phyloP scores from a whole-genome alignment of 2,113 vertebrate genomes.

The Pseudorhombus dupliciocellatus region DNA sequence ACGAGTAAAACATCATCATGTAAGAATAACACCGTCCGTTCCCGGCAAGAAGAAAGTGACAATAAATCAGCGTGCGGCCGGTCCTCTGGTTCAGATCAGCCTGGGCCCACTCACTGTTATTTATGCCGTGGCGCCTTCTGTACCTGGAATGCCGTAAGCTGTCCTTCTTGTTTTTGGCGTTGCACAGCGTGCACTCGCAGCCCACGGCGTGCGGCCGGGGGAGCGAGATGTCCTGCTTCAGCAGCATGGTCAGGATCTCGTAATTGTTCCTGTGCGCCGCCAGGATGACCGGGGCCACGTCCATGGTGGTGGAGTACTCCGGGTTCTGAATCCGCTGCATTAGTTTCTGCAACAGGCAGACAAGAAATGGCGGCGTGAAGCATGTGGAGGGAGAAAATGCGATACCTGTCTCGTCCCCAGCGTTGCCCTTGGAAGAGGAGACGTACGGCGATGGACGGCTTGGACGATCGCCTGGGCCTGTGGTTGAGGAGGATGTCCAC shows the following conservation, averaged over 20 bases:
- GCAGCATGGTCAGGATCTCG: constrained; percentile 97
- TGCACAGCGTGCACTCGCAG: constrained; percentile 96
- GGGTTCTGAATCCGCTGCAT: constrained; percentile 99
- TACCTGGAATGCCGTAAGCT: constrained; percentile 97
- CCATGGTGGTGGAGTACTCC: constrained; percentile 99
- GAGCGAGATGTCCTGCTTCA: constrained; percentile 97
- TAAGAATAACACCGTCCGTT: neutral
- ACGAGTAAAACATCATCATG: constrained; percentile 4
- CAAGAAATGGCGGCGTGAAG: neutral
- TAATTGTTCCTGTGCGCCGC: constrained; percentile 99
- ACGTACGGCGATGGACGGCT: constrained; percentile 95
- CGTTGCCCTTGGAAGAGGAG: constrained; percentile 17
- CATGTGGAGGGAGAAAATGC: neutral
- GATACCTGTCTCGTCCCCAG: neutral
- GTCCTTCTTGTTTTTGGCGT: constrained; percentile 99
- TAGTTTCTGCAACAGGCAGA: constrained; percentile 86
- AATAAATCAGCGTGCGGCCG: neutral
- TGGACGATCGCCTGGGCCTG: constrained; percentile 91
- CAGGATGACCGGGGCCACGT: constrained; percentile 97
- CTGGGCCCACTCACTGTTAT: neutral
- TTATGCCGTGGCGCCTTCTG: neutral
- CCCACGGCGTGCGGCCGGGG: constrained; percentile 97
- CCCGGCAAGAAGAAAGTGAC: neutral
- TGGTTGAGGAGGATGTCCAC: constrained; percentile 98
- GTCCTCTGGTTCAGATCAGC: constrained; percentile 7